phyloP scores from a whole-genome alignment of 53 echinoderm and acorn worm genomes.

The Echinarachnius parma region DNA sequence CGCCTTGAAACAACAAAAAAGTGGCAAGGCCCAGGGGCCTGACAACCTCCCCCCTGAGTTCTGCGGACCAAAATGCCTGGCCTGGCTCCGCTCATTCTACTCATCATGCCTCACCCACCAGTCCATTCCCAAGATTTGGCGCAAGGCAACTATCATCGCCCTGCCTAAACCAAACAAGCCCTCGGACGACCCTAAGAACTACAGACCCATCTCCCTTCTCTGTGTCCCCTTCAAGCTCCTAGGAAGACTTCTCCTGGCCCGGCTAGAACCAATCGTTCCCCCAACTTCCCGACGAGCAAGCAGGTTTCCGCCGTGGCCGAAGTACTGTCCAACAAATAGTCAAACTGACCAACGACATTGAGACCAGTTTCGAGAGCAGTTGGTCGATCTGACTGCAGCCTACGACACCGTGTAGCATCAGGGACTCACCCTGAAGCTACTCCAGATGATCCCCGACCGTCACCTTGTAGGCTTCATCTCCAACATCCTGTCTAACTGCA shows the following conservation, averaged over 20 bases:
- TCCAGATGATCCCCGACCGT: too few species aligned
- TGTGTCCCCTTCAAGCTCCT: slow-evolving; percentile 52
- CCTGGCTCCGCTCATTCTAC: slow-evolving; percentile 50
- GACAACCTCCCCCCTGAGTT: slow-evolving; percentile 39
- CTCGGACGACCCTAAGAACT: slow-evolving; percentile 56
- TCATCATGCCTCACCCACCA: slow-evolving; percentile 23
- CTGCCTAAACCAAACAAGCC: slow-evolving; percentile 57
- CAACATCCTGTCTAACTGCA: too few species aligned
- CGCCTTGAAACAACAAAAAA: slow-evolving; percentile 18
- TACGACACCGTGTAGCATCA: too few species aligned
- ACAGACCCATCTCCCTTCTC: slow-evolving; percentile 46
- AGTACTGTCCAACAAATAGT: too few species aligned
- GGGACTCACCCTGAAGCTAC: too few species aligned
- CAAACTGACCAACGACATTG: too few species aligned
- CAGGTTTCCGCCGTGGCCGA: too few species aligned
- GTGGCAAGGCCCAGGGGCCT: slow-evolving; percentile 36
- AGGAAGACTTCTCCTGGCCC: slow-evolving; percentile 27
- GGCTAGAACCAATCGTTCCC: slow-evolving; percentile 40
- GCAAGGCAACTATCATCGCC: slow-evolving; percentile 40
- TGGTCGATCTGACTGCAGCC: too few species aligned
- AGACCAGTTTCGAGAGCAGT: too few species aligned
- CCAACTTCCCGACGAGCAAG: slow-evolving; percentile 52
- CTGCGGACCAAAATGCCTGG: slow-evolving; percentile 35
- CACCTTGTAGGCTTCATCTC: too few species aligned
- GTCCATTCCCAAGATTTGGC: slow-evolving; percentile 52